A percentile compares a stretch with the other conserved stretches of the same genome.
Evolutionary conservation across 2,888 invertebrate genomes (phyloP).

Genomic region (Parnassius mnemosyne): DNA sequence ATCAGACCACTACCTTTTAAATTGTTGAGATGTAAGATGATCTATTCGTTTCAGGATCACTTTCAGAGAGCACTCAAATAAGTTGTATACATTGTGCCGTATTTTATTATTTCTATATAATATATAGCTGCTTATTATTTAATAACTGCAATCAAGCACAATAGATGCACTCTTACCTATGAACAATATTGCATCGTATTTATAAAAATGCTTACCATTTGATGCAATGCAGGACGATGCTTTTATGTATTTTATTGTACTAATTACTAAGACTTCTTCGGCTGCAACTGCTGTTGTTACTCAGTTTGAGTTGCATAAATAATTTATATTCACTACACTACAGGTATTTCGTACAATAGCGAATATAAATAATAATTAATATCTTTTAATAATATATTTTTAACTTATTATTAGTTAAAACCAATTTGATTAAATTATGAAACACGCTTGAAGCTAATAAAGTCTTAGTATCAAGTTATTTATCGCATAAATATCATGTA

Average conservation of each 20-base stretch:
- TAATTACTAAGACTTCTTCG: conserved; percentile 16
- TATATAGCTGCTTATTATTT: conserved; percentile 15
- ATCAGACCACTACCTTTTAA: too few relatives aligned
- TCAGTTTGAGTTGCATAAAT: neutral
- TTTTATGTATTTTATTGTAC: conserved; percentile 17
- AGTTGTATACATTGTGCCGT: conserved; percentile 5
- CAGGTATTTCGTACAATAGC: too few relatives aligned
- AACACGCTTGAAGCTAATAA: neutral
- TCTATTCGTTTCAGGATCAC: conserved; percentile 2
- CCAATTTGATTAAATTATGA: too few relatives aligned
- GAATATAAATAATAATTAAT: too few relatives aligned
- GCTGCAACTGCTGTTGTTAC: neutral
- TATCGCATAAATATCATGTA: conserved; percentile 23
- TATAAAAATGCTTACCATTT: conserved; percentile 33
- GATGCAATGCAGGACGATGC: conserved; percentile 31
- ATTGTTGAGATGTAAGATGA: too few relatives aligned
- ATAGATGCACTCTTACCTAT: conserved; percentile 8
- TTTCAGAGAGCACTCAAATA: conserved; percentile 4
- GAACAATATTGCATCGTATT: conserved; percentile 11
- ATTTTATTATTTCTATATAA: neutral
- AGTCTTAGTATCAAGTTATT: conserved; percentile 14
- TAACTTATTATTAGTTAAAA: too few relatives aligned
- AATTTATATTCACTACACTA: neutral
- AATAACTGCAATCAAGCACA: neutral
- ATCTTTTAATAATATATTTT: too few relatives aligned